Base-by-base conservation (phyloP, 2,113 vertebrate genomes). In the Chlamydotis undulata region DNA sequence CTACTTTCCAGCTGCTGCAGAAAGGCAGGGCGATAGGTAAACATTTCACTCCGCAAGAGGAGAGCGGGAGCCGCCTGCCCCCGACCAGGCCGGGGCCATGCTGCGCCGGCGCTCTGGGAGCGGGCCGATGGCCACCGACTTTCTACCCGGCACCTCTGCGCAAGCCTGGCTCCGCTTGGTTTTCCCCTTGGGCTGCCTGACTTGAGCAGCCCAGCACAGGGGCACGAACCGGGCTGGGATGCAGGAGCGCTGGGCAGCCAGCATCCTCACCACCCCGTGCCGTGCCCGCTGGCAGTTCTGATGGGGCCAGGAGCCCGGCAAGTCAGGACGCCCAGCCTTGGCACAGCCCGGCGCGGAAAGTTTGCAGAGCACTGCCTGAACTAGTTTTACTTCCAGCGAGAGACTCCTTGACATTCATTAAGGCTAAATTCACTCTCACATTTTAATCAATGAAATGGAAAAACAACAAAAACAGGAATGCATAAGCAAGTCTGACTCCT, bases 381-480 rank as follows among this genome's bases (percentile, higher is more conserved):
- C 89, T 49, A 3, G 89, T 67, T 84, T 11, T 68, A 55, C 65
- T 68, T 85, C 89, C 77, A 91, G 69, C 31, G 4, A 37, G 86
- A 83, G 65, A 84, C 80, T 70, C 86, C 94, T 96, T 94, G 95
- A 81, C 90, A 39, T 94, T 95, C 79, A 90, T 92, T 71, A 90
- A 56, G 68, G 73, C 88, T 86, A 68, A 87, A 94, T 55, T 78
- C 95, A 37, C 83, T 92, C 96, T 90, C 95, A 80, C 92, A 60
- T 96, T 95, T 96, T 94, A 96, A 96, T 96, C 96, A 96, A 93
- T 92, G 92, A 83, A 82, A 95, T n/a, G 76, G 93, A 89, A 93
- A 91, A 93, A 24, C 78, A 89, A 53, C 85, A 83, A 60, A 60
- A 93, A 68, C 50, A 92, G 90, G 88, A 92, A 96, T 91, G 88